phyloP scores from a whole-genome alignment of 64 coral and sea anemone species.

The Orbicella faveolata region DNA sequence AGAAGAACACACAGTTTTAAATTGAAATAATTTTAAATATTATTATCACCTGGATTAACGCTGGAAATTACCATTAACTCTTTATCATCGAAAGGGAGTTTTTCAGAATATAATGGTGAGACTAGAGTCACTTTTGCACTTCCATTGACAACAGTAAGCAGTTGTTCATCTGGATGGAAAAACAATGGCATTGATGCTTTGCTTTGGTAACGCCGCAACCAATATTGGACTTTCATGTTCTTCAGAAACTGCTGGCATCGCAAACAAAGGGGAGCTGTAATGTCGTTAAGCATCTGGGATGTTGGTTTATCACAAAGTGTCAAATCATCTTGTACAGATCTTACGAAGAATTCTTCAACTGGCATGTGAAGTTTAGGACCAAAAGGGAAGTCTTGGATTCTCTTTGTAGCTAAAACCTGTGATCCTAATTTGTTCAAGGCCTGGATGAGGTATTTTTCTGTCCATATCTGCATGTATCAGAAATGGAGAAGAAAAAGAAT shows the following conservation, averaged over 20 bases:
- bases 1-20: background rate
- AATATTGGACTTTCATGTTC: slow-evolving; percentile 34
- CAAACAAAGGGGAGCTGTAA: slow-evolving; percentile 59
- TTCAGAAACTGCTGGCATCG: slow-evolving; percentile 49
- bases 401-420: slow-evolving; percentile 14
- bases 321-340: slow-evolving; percentile 53
- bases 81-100: slow-evolving; percentile 36
- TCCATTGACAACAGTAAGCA: slow-evolving; percentile 51
- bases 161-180: slow-evolving; percentile 33
- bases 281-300: slow-evolving; percentile 52
- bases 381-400: slow-evolving; percentile 9
- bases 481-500: background rate
- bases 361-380: slow-evolving; percentile 14
- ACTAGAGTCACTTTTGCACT: slow-evolving; percentile 33
- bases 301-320: slow-evolving; percentile 34
- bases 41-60: slow-evolving; percentile 40
- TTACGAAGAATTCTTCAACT: slow-evolving; percentile 32
- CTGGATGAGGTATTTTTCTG: slow-evolving; percentile 39
- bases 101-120: slow-evolving; percentile 48
- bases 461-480: slow-evolving; percentile 44
- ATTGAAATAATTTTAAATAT: background rate
- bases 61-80: slow-evolving; percentile 32
- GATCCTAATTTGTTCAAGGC: background rate
- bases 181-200: slow-evolving; percentile 20
- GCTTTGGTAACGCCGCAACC: background rate